Percentiles rank a stretch among this genome's conserved stretches.
Evolutionary conservation across 2,888 invertebrate species (phyloP).

Genomic region (Seladonia tumulorum): DNA sequence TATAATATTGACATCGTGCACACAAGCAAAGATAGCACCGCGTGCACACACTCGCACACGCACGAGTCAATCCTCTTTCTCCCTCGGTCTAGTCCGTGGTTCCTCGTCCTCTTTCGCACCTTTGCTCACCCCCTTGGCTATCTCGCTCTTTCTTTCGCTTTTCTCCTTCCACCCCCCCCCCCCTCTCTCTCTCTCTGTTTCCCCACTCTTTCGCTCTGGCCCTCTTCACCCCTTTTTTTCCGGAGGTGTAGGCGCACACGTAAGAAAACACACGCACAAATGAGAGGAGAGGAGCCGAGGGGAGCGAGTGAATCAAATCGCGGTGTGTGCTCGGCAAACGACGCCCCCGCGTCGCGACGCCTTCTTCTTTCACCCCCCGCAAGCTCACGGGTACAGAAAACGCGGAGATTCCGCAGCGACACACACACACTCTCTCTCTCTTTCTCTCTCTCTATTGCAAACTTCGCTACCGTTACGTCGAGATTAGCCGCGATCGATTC

Average conservation of each 20-base stretch:
- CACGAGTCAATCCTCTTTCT: slow-evolving; percentile 14
- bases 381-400: slow-evolving; percentile 38
- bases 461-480: not conserved
- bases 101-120: slow-evolving; percentile 22
- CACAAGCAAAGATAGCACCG: slow-evolving; percentile 79
- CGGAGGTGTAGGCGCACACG: slow-evolving; percentile 41
- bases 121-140: not conserved
- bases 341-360: slow-evolving; percentile 67
- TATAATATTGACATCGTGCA: slow-evolving; percentile 84
- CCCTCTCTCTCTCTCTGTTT: not conserved
- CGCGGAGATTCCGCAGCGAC: slow-evolving; percentile 50
- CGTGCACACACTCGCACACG: slow-evolving; percentile 63
- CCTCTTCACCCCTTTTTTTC: slow-evolving; percentile 49
- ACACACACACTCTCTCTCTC: not conserved
- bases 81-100: not conserved
- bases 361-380: slow-evolving; percentile 32
- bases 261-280: slow-evolving; percentile 55
- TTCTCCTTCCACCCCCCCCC: not conserved
- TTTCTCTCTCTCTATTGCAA: not conserved
- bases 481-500: slow-evolving; percentile 44
- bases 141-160: not conserved
- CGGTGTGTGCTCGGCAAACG: slow-evolving; percentile 73
- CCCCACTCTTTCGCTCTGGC: not conserved
- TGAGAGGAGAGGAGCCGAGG: slow-evolving; percentile 54
- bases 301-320: slow-evolving; percentile 78